Evolutionary conservation across 2,888 invertebrate genomes (phyloP), one percentile per base, ranked within the genome.

Genomic region (Formica aserva): DNA sequence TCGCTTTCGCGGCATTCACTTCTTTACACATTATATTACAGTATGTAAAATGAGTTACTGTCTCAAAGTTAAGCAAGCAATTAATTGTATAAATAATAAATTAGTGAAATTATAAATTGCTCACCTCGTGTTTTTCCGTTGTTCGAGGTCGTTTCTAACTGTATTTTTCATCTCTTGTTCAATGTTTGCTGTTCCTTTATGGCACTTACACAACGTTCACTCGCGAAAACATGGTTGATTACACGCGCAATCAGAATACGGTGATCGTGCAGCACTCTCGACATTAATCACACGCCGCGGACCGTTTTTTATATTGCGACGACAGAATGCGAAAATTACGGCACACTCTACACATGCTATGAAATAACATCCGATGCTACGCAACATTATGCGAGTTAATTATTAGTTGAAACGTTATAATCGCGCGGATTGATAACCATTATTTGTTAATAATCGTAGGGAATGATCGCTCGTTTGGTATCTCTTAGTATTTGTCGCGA

Each of bases 1-100:
- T 69, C 41, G 45, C 32, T 60, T 35, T 71, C n/a, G 78, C 32
- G 11, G n/a, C 41, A 15, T 55, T 77, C 6, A 9, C 22, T 71
- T 32, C 22, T 57, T 15, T 60, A 35, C 32, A 71, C 8, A 52
- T 52, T 1, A n/a, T n/a, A 52, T 52, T 52, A 52, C 18, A 52
- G 1, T 2, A n/a, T 52, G n/a, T 2, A 52, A n/a, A 52, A 52
- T 52, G 48, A 52, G 0, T 52, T n/a, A 45, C 5, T 45, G 15
- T 45, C 45, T 15, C 18, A 4, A 52, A 52, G n/a, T n/a, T 52
- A 52, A n/a, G n/a, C 48, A 52, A 52, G n/a, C 48, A 52, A n/a
- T 52, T 52, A 52, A n/a, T 52, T 52, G 8, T 52, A 52, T 52
- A 52, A 52, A 48, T 52, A 52, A 52, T 52, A 52, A 52, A 52